These are phyloP conservation scores for Netelia inedita DNA, from an alignment of 2,888 invertebrate genomes.

Conservation along the genomic window DNA sequence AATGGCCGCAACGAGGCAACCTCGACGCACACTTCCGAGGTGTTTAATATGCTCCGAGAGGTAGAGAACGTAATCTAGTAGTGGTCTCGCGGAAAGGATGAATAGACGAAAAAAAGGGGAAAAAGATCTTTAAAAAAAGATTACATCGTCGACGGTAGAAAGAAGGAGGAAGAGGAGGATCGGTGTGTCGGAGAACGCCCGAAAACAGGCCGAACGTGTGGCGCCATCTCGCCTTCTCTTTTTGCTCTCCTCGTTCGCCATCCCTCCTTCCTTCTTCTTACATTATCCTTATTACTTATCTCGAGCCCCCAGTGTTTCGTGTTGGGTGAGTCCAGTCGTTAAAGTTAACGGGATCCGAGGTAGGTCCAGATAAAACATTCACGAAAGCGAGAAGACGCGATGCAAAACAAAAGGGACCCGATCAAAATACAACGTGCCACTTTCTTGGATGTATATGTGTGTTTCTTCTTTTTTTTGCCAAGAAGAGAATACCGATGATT, in stretches of 20 bases:
- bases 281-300: constrained; percentile 72
- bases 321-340: constrained; percentile 64
- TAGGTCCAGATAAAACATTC: constrained; percentile 62
- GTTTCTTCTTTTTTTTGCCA: neutral
- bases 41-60: neutral
- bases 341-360: constrained; percentile 67
- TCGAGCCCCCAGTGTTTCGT: constrained; percentile 67
- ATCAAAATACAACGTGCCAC: constrained; percentile 14
- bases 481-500: neutral
- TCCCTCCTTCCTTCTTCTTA: constrained; percentile 56
- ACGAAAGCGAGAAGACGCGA: constrained; percentile 36
- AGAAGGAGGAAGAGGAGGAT: constrained; percentile 46
- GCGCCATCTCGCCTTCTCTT: constrained; percentile 71
- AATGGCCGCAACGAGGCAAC: neutral
- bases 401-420: constrained; percentile 30
- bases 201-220: constrained; percentile 72
- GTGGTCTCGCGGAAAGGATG: constrained; percentile 38
- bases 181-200: constrained; percentile 61
- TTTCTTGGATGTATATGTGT: neutral
- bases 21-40: neutral
- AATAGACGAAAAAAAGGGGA: constrained; percentile 47
- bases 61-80: constrained; percentile 32
- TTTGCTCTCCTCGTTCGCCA: constrained; percentile 44
- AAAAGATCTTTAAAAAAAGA: constrained; percentile 39
- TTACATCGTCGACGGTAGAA: constrained; percentile 60